phyloP scores from a whole-genome alignment of 2,113 vertebrate species.

The Larimichthys polyactis region DNA sequence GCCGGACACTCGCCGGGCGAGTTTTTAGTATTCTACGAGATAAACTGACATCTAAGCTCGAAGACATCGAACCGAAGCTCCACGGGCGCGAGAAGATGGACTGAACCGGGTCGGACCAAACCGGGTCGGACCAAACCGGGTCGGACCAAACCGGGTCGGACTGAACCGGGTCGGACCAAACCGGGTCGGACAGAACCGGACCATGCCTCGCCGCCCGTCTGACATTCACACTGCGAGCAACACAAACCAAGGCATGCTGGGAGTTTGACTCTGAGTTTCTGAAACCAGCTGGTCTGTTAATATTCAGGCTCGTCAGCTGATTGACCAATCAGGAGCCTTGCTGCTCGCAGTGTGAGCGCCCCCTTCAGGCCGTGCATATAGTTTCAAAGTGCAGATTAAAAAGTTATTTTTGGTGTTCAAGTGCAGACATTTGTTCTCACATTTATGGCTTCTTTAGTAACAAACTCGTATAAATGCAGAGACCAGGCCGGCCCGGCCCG shows the following conservation, averaged over 20 bases:
- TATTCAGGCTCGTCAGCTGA: neutral
- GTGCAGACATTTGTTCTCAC: conserved; percentile 82
- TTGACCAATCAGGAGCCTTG: neutral
- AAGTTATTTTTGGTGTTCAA: conserved; percentile 79
- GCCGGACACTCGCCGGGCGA: neutral
- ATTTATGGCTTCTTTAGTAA: conserved; percentile 80
- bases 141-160: too few species aligned
- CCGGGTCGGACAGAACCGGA: too few species aligned
- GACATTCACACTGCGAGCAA: conserved; percentile 45
- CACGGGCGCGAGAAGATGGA: neutral
- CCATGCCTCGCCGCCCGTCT: too few species aligned
- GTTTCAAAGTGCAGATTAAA: conserved; percentile 79
- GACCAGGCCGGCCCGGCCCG: neutral
- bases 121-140: too few species aligned
- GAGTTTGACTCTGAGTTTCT: too few species aligned
- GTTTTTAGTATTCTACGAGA: conserved; percentile 27
- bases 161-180: too few species aligned
- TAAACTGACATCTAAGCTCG: conserved; percentile 5
- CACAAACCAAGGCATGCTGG: neutral
- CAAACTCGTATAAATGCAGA: conserved; percentile 10
- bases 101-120: too few species aligned
- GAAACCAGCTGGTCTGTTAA: neutral
- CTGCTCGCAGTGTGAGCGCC: conserved; percentile 43
- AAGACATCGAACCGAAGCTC: neutral
- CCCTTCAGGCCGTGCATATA: conserved; percentile 64